These are phyloP conservation scores for Erebia palarica DNA, from an alignment of 2,888 invertebrate genomes.

Conservation along the genomic window DNA sequence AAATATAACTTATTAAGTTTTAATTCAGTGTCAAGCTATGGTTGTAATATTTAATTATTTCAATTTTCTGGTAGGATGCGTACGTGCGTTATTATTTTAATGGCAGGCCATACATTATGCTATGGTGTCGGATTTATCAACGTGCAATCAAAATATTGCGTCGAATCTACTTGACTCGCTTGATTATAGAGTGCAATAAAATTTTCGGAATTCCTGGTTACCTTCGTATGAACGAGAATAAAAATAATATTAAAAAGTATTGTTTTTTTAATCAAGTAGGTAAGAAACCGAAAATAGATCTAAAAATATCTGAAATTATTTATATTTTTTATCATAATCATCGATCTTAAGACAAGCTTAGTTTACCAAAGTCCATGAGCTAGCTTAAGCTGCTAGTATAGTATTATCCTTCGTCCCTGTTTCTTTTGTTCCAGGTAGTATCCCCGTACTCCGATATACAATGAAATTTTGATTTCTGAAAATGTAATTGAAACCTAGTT, in stretches of 20 bases:
- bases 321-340: no score
- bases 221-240: neutral
- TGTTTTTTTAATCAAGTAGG: neutral
- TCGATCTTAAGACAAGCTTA: no score
- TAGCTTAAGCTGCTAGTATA: no score
- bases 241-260: no score
- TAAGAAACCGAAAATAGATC: no score
- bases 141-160: neutral
- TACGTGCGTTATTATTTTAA: constrained; percentile 15
- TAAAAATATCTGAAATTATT: no score
- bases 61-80: constrained; percentile 9
- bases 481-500: no score
- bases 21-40: neutral
- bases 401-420: no score
- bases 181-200: constrained; percentile 8
- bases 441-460: no score
- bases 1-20: neutral
- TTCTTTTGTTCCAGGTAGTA: no score
- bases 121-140: neutral
- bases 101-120: constrained; percentile 4
- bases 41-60: constrained; percentile 2
- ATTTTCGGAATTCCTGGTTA: neutral
- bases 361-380: no score
- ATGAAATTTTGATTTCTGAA: no score
- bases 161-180: neutral